Conservation (phyloP, 2,888 invertebrate species). For the Arctia plantaginis region DNA sequence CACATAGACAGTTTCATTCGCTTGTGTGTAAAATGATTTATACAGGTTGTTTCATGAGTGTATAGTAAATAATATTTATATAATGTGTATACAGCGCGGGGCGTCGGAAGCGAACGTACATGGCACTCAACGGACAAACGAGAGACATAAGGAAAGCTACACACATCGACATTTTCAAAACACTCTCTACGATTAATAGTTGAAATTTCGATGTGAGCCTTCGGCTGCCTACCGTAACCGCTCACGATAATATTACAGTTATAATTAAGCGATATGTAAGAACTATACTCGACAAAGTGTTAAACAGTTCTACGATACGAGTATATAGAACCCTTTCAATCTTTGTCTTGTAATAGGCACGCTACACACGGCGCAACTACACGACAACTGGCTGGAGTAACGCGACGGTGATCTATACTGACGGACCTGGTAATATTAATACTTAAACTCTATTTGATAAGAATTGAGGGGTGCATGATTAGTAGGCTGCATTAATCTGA, state of each 20-base stretch:
- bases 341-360: conserved; percentile 12
- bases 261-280: conserved; percentile 43
- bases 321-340: neutral
- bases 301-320: neutral
- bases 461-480: conserved; percentile 1
- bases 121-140: conserved; percentile 42
- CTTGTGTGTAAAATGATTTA: conserved; percentile 8
- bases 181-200: neutral
- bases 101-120: conserved; percentile 40
- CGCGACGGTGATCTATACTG: neutral
- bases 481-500: neutral
- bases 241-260: conserved; percentile 30
- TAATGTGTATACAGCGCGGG: conserved; percentile 27
- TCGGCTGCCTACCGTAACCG: conserved; percentile 17
- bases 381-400: neutral
- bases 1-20: neutral
- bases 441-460: conserved; percentile 1
- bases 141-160: conserved; percentile 15
- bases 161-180: conserved; percentile 7
- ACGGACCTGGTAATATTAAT: neutral
- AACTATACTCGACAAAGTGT: conserved; percentile 11
- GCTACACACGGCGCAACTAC: conserved; percentile 1
- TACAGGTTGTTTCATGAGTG: conserved; percentile 22
- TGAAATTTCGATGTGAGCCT: conserved; percentile 6
- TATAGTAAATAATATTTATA: conserved; percentile 17